A percentile compares a stretch with the other conserved stretches of the same genome.
Evolutionary conservation across 2,888 invertebrate species (phyloP).

Genomic region (Sphecodes monilicornis): DNA sequence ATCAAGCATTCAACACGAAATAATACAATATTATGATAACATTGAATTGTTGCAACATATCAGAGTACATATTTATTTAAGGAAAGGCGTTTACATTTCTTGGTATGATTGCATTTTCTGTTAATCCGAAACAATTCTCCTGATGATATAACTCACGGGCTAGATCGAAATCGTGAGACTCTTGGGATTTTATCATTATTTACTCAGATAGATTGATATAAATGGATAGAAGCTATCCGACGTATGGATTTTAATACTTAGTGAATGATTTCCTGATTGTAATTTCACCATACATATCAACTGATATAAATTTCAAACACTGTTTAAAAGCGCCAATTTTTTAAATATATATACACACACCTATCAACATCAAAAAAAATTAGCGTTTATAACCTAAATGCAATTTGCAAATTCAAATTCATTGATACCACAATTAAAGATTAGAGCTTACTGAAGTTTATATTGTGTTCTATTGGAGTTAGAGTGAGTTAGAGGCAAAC

Average conservation of each 20-base stretch:
- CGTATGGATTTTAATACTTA: not conserved
- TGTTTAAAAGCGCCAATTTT: not conserved
- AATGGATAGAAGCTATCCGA: not conserved
- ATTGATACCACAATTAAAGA: not conserved
- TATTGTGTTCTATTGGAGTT: too few relatives aligned
- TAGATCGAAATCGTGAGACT: constrained; percentile 61
- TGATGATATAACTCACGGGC: constrained; percentile 58
- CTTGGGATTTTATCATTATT: constrained; percentile 44
- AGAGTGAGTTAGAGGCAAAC: too few relatives aligned
- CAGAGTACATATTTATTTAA: not conserved
- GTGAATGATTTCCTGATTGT: not conserved
- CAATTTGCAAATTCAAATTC: not conserved
- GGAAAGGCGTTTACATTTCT: constrained; percentile 68
- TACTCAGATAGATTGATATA: not conserved
- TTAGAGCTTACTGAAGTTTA: too few relatives aligned
- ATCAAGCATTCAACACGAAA: not conserved
- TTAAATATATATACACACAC: not conserved
- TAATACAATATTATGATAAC: not conserved
- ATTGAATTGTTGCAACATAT: not conserved
- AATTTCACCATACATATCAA: not conserved
- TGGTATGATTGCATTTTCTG: constrained; percentile 79
- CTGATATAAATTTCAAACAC: not conserved
- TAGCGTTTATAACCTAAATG: not conserved
- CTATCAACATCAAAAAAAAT: not conserved
- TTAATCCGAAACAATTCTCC: constrained; percentile 73